Evolutionary conservation across 2,113 vertebrate genomes (phyloP).

Genomic region (Rhinoderma darwinii): DNA sequence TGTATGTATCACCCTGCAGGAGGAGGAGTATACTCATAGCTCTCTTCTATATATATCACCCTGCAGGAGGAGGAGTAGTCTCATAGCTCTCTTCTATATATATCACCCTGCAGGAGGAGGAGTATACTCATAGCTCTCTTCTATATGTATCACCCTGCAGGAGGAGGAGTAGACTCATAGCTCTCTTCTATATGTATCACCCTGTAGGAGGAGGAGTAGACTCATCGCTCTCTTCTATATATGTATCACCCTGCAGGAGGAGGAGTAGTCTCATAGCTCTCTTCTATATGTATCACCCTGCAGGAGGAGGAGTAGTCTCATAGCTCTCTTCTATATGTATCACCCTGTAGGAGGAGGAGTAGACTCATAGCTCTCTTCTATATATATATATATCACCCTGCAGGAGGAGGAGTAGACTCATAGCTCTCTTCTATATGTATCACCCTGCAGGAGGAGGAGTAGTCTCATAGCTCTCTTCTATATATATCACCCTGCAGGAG

Average conservation of each 20-base stretch:
- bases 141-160: too few species aligned
- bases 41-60: neutral
- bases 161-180: neutral
- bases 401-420: too few species aligned
- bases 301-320: neutral
- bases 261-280: neutral
- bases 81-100: too few species aligned
- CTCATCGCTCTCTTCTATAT: neutral
- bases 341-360: constrained; percentile 1
- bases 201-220: too few species aligned
- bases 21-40: too few species aligned
- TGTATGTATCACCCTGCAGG: too few species aligned
- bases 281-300: neutral
- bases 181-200: too few species aligned
- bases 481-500: neutral
- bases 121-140: neutral
- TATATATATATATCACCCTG: too few species aligned
- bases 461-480: neutral
- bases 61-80: neutral
- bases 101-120: neutral
- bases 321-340: too few species aligned
- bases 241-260: constrained; percentile 13
- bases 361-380: too few species aligned
- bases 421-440: neutral
- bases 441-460: neutral